phyloP scores from a whole-genome alignment of 2,113 vertebrate species.

The Tilapia sparmanii region DNA sequence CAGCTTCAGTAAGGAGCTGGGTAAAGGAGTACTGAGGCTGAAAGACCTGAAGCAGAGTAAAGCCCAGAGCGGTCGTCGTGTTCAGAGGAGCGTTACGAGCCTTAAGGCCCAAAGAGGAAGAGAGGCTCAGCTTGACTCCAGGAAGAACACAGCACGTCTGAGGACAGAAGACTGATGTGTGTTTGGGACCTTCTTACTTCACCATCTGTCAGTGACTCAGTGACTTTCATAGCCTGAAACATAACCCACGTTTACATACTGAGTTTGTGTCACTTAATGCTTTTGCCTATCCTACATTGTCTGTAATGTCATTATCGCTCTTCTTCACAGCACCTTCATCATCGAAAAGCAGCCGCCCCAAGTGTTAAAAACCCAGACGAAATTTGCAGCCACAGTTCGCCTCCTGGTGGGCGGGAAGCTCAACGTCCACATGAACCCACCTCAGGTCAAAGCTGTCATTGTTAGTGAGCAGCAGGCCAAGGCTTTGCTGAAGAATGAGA shows the following conservation, averaged over 20 bases:
- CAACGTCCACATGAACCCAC: constrained; percentile 95
- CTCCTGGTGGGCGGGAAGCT: constrained; percentile 91
- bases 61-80: background rate
- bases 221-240: background rate
- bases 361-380: constrained; percentile 94
- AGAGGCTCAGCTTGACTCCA: background rate
- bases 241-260: background rate
- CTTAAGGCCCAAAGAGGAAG: background rate
- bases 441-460: constrained; percentile 93
- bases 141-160: background rate
- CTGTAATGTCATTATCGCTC: background rate
- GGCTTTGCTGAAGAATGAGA: constrained; percentile 87
- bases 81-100: background rate
- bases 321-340: constrained; percentile 84
- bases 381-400: constrained; percentile 90
- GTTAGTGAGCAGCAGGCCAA: constrained; percentile 92
- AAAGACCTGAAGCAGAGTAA: background rate
- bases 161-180: background rate
- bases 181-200: background rate
- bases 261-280: background rate
- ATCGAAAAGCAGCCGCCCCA: constrained; percentile 97
- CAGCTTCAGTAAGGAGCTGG: background rate
- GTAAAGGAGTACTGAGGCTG: background rate
- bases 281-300: background rate
- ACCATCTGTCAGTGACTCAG: background rate